A percentile compares a stretch with the other conserved stretches of the same genome.
These are phyloP conservation scores for Indri indri DNA, from an alignment of 2,113 vertebrate genomes.

Conservation along the genomic window DNA sequence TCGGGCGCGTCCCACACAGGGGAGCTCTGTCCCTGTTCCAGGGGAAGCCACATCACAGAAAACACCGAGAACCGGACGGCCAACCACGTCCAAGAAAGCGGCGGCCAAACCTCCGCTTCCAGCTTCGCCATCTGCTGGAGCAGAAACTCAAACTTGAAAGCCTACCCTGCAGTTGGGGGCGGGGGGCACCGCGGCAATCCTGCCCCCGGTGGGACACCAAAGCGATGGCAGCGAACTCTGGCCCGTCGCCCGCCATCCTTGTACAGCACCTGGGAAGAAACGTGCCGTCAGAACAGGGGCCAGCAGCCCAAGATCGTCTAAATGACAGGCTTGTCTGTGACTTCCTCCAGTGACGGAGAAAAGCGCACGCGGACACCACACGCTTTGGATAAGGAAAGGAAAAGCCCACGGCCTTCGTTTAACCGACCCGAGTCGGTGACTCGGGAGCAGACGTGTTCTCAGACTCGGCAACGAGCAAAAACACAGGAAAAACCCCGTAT, in stretches of 20 bases:
- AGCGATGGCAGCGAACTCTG: accelerated
- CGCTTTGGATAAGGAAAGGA: no score
- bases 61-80: no score
- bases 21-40: no score
- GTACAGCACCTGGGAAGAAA: accelerated
- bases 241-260: accelerated
- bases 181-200: no score
- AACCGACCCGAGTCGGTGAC: accelerated
- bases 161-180: accelerated
- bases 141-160: background rate
- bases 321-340: accelerated
- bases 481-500: accelerated
- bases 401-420: accelerated
- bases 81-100: accelerated
- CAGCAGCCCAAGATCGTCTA: background rate
- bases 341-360: background rate
- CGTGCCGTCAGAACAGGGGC: accelerated
- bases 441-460: background rate
- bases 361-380: accelerated
- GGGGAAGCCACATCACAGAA: no score
- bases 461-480: background rate
- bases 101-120: accelerated
- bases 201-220: accelerated
- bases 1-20: accelerated
- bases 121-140: background rate